Percentiles rank a stretch among this genome's conserved stretches.
These are phyloP conservation scores for Fukomys damarensis DNA, from an alignment of 2,113 vertebrate species.

Conservation along the genomic window DNA sequence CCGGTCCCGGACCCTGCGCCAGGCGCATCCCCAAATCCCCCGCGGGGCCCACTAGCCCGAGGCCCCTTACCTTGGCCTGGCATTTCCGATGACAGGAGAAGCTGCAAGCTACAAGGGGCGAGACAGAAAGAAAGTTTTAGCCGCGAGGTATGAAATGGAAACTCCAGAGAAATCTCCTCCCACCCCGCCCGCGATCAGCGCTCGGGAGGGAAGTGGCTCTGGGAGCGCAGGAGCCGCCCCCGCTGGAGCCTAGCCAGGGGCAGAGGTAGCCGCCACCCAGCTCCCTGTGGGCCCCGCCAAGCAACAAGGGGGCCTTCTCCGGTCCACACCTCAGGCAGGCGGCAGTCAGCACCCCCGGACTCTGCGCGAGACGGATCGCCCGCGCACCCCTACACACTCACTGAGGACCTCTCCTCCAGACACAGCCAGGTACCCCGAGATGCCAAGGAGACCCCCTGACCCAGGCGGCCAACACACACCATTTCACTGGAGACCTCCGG, in stretches of 20 bases:
- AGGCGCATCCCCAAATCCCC: background rate
- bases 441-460: background rate
- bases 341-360: background rate
- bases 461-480: background rate
- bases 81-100: constrained; percentile 95
- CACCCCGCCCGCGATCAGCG: constrained; percentile 60
- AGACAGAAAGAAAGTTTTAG: constrained; percentile 80
- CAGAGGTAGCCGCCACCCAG: constrained; percentile 51
- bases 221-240: background rate
- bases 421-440: background rate
- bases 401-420: background rate
- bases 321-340: background rate
- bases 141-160: constrained; percentile 82
- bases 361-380: rapidly evolving
- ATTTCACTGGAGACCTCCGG: background rate
- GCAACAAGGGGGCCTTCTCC: constrained; percentile 1
- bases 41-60: background rate
- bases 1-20: background rate
- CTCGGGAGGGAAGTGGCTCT: background rate
- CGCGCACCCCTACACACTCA: background rate
- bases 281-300: background rate
- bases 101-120: constrained; percentile 90
- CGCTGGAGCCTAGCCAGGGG: background rate
- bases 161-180: constrained; percentile 80
- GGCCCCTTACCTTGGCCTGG: constrained; percentile 93